phyloP scores from a whole-genome alignment of 2,797 vertebrate species.

The Hypotaenidia philippensis region DNA sequence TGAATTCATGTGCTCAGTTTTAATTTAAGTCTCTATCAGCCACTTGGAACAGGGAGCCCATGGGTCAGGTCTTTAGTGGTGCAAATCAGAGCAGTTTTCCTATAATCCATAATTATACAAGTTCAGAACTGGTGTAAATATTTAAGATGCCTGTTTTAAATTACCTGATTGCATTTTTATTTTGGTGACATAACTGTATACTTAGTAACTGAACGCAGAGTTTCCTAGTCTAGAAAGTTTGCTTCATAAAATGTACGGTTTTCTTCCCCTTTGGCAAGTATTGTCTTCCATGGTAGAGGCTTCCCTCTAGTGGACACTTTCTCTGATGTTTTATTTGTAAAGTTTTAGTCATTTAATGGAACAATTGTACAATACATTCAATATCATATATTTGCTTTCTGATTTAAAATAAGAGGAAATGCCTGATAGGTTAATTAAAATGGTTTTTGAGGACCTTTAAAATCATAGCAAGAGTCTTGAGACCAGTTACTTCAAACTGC shows the following conservation, averaged over 20 bases:
- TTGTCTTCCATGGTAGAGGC: neutral
- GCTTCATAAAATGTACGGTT: neutral
- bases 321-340: neutral
- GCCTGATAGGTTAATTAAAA: neutral
- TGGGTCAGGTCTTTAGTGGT: neutral
- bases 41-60: neutral
- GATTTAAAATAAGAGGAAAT: neutral
- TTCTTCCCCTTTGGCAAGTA: neutral
- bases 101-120: neutral
- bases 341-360: neutral
- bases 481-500: neutral
- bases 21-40: neutral
- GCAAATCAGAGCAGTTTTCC: neutral
- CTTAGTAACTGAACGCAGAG: neutral
- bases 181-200: neutral
- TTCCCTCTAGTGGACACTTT: conserved; percentile 45
- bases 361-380: too few species aligned
- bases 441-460: neutral
- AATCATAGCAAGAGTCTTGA: neutral
- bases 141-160: neutral
- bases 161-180: neutral
- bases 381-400: neutral
- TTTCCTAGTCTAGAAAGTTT: neutral
- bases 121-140: neutral
- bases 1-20: neutral